Evolutionary conservation across 35 echinoderm and acorn worm genomes (phyloP), one percentile per base, ranked within the genome.

Genomic region (Hemicentrotus pulcherrimus): DNA sequence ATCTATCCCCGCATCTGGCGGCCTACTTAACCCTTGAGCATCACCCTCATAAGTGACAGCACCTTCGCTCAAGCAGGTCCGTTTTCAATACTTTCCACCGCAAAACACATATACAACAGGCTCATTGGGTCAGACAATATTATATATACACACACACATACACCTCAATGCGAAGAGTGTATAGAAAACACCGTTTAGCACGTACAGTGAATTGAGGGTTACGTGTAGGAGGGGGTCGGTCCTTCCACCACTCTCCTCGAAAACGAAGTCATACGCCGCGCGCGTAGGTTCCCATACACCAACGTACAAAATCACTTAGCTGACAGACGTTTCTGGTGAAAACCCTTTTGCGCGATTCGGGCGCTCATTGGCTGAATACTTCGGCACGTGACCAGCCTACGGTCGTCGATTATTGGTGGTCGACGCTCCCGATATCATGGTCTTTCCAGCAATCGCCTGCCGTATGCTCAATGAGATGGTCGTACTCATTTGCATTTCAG

Each of bases 111-210:
- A 90, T 47, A 90, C 88, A 90, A 45, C 88, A 90, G 46, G 88
- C 88, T 90, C 88, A 90, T 90, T 47, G 88, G 88, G 88, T 47
- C 88, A 41, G 88, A 90, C 88, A 90, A 90, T 90, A 90, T 90
- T 78, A 78, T 78, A 78, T 78, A 55, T 55, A 55, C 50, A 78
- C 65, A 90, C 88, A 90, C 88, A 90, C 88, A 90, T 90, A 18
- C 88, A 47, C 88, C 32, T 90, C 88, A 32, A 41, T 90, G 46
- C 88, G 88, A 24, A 4, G 32, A 90, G 32, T 90, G 46, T 90
- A 47, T 90, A 45, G 88, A 90, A 24, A 90, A 47, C 33, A 90
- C 32, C 32, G 88, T 90, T 90, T 33, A 47, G 46, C 88, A 90
- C 65, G 65, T 3, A 78, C 22, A 78, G 65, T 90, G 88, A 47